Percentiles rank a stretch among this genome's conserved stretches.
phyloP scores from a whole-genome alignment of 2,888 invertebrate species.

The Isotomurus palustris region DNA sequence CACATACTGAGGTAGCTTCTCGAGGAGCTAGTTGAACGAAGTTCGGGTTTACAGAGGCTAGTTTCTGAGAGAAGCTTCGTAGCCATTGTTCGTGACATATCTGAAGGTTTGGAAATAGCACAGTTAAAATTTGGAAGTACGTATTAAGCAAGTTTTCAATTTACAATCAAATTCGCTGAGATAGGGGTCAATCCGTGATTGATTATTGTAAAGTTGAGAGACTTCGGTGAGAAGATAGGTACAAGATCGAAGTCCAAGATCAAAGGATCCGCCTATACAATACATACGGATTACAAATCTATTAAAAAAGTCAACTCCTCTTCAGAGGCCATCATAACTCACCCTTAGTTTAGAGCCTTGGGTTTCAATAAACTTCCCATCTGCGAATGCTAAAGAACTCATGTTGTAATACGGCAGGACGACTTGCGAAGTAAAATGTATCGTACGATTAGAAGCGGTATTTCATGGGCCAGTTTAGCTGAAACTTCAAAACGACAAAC shows the following conservation, averaged over 20 bases:
- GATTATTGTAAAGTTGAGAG: slow-evolving; percentile 19
- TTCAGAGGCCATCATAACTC: no score
- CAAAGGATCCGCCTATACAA: slow-evolving; percentile 25
- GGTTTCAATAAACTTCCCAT: no score
- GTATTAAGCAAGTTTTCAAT: background rate
- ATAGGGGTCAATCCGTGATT: slow-evolving; percentile 28
- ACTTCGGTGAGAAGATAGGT: slow-evolving; percentile 33
- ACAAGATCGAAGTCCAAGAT: slow-evolving; percentile 34
- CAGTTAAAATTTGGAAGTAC: background rate
- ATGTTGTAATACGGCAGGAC: no score
- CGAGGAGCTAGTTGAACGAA: slow-evolving; percentile 21
- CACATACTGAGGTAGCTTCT: slow-evolving; percentile 25
- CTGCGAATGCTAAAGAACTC: no score
- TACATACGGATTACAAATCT: no score
- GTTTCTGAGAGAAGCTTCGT: slow-evolving; percentile 20
- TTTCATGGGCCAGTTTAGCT: no score
- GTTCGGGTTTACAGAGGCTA: slow-evolving; percentile 22
- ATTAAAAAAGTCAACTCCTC: no score
- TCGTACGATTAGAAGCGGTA: no score
- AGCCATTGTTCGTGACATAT: slow-evolving; percentile 39
- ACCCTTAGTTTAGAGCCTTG: no score
- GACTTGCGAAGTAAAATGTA: no score
- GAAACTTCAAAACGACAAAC: no score
- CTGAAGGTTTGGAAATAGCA: slow-evolving; percentile 11
- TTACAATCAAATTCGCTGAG: slow-evolving; percentile 27